Evolutionary conservation across 2,888 invertebrate species (phyloP), one percentile per base, ranked within the genome.

Genomic region (Meghimatium bilineatum): DNA sequence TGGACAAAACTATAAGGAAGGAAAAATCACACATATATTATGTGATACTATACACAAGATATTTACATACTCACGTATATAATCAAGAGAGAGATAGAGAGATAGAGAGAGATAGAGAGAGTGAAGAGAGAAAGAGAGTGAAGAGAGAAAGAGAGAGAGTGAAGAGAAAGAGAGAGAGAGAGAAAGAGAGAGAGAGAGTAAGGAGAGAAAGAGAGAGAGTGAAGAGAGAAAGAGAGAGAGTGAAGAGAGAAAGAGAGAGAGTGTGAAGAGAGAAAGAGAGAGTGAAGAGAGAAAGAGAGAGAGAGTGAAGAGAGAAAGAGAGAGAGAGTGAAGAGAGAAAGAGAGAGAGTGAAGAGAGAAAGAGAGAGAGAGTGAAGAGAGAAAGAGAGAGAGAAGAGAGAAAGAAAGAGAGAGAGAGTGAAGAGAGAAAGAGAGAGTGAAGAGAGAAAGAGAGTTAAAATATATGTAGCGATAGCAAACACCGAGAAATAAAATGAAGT

Each of bases 151-250:
- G 29, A 76, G 56, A 76, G 56, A 56, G 52, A 75, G 56, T 56
- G 52, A 75, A 77, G 36, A 77, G 77, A 77, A n/a, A 77, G 38
- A 63, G 38, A 44, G 49, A 29, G n/a, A 44, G 49, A n/a, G 10
- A 72, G n/a, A 72, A 26, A 44, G n/a, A 44, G n/a, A n/a, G n/a
- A 49, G 12, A 14, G 14, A 26, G 10, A 1, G 38, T n/a, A 44
- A 6, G 44, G 44, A 72, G 56, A 56, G 56, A 20, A 32, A 75
- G 56, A 75, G 32, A 75, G 56, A 56, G 32, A 75, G 56, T 56
- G 52, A 56, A 32, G 52, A 52, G 23, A 52, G 77, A 77, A n/a
- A 38, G 20, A 77, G 36, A 77, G 77, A 77, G 36, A 77, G 38
- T 38, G 38, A 44, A 44, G 49, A n/a, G 10, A 72, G n/a, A 72